phyloP scores from a whole-genome alignment of 2,888 invertebrate genomes.

The Netelia melanura region DNA sequence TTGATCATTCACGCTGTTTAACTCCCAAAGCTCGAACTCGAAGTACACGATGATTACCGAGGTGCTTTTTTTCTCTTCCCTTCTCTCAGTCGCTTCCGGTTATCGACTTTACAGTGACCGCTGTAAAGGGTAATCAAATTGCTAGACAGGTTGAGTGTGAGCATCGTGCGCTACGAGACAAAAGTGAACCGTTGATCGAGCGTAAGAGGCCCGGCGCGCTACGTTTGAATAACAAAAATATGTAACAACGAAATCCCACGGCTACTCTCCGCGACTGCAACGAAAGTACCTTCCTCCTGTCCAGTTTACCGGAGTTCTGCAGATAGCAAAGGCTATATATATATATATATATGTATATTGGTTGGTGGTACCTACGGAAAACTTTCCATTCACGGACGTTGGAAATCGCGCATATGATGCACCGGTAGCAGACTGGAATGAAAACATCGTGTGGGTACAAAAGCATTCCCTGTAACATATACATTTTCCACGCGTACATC shows the following conservation, averaged over 20 bases:
- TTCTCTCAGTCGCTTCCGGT: neutral
- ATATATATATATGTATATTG: neutral
- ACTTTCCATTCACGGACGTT: constrained; percentile 52
- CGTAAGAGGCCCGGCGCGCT: neutral
- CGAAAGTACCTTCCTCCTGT: neutral
- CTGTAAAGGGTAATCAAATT: constrained; percentile 29
- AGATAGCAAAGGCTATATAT: constrained; percentile 32
- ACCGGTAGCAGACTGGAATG: constrained; percentile 14
- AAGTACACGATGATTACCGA: neutral
- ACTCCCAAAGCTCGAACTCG: neutral
- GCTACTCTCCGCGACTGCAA: neutral
- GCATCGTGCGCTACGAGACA: constrained; percentile 19
- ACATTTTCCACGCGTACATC: constrained; percentile 27
- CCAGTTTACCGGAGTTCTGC: constrained; percentile 28
- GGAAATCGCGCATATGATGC: neutral
- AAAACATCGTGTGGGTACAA: constrained; percentile 54
- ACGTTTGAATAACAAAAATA: neutral
- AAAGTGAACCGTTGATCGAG: constrained; percentile 40
- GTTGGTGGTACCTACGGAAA: constrained; percentile 23
- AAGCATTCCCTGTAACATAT: constrained; percentile 6
- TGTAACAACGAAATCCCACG: constrained; percentile 21
- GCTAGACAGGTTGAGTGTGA: constrained; percentile 32
- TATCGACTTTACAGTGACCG: neutral
- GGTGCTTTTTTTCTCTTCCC: neutral
- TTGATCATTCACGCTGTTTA: neutral